Evolutionary conservation across 1,140 invertebrate genomes (phyloP).

Genomic region (Macrosteles quadrilineatus): DNA sequence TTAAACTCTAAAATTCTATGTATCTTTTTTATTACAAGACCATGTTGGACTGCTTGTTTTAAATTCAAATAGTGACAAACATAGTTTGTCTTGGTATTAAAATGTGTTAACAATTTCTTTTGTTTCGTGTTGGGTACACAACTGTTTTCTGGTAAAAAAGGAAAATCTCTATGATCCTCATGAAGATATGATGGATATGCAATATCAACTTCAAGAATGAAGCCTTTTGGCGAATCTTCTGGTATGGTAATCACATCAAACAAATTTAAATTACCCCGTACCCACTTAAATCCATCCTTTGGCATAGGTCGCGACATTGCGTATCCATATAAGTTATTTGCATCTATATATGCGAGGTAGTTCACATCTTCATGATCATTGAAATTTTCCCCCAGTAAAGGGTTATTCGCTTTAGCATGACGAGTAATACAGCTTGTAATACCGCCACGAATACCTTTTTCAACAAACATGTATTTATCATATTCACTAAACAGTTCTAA

Average conservation of each 20-base stretch:
- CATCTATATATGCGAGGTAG: conserved; percentile 55
- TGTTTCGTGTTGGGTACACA: conserved; percentile 23
- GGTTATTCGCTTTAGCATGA: conserved; percentile 53
- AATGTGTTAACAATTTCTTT: conserved; percentile 35
- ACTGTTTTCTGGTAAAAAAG: conserved; percentile 50
- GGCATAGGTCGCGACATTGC: conserved; percentile 53
- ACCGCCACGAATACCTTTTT: conserved; percentile 44
- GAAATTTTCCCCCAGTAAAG: conserved; percentile 51
- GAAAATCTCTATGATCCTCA: conserved; percentile 55
- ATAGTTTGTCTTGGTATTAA: conserved; percentile 41
- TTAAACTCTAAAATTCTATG: conserved; percentile 47
- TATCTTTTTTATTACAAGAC: conserved; percentile 47
- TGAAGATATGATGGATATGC: conserved; percentile 51
- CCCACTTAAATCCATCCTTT: conserved; percentile 52
- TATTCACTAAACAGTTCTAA: conserved; percentile 54
- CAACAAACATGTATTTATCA: conserved; percentile 51
- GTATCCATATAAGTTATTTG: conserved; percentile 58
- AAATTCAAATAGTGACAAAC: conserved; percentile 46
- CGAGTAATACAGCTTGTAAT: conserved; percentile 46
- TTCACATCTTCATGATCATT: conserved; percentile 45
- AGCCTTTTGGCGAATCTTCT: conserved; percentile 51
- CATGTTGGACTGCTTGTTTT: conserved; percentile 38
- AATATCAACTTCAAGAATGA: conserved; percentile 54
- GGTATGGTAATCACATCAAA: conserved; percentile 46
- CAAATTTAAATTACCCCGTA: conserved; percentile 43